Base-by-base conservation (phyloP, 2,113 vertebrate species). In the Andinoacara biseriatus region DNA sequence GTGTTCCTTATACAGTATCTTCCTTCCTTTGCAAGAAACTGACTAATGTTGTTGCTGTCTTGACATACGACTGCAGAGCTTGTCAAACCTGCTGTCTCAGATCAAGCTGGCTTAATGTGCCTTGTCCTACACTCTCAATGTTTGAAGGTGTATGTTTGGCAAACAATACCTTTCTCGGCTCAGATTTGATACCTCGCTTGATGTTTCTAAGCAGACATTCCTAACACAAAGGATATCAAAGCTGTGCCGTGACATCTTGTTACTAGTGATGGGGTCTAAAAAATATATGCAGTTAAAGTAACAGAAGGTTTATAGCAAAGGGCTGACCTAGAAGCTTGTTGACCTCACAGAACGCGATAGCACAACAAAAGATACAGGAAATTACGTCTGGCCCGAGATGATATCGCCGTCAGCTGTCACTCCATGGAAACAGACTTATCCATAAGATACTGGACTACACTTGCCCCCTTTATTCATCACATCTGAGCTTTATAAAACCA, bases 71-170 rank as follows among this genome's bases (percentile, higher is more conserved):
- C 76, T 49, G 58, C 46, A 24, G 77, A 35, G 14, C 79, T 87
- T 89, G 92, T 91, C 87, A 86, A 79, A 81, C 33, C 60, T 40
- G 82, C 87, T 74, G 86, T 61, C 60, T 76, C 61, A 87, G 87
- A 89, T 91, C 82, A 84, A 78, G 65, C 78, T 49, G 72, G 46
- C 81, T 84, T 84, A 84, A 91, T 76, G 69, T 31, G 69, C 59
- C 76, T 60, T 76, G 65, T 86, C 72, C 63, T 86, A 52, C 76
- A 75, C 61, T 80, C 67, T 80, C 26, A 26, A 40, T 10, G 58
- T 74, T 69, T 69, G 58, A 85, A 76, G 87, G 67, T 79, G 76
- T 58, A 61, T 63, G 61, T 61, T 83, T 13, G 26, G 58, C 63
- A 77, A 83, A 89, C 78, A 82, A 82, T 84, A 81, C 61, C 62